A percentile compares a stretch with the other conserved stretches of the same genome.
Conservation (phyloP, 1,140 invertebrate genomes). For the Pemphigus obesinymphae region DNA sequence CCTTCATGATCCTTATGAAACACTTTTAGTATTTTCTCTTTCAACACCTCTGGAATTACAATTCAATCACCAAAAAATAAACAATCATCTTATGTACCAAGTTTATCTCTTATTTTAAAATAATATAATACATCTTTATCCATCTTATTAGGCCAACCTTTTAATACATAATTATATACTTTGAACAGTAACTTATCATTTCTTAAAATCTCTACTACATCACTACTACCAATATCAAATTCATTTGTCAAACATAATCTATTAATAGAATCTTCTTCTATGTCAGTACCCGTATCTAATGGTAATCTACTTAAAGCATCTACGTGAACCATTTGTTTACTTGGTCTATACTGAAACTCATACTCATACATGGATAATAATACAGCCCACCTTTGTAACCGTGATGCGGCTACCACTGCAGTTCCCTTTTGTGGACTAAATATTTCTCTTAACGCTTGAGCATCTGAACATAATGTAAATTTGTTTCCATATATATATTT, state of each 20-base stretch:
- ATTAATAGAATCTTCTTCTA: too few species aligned
- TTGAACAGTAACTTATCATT: not conserved
- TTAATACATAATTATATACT: not conserved
- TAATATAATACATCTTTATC: not conserved
- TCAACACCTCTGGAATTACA: too few species aligned
- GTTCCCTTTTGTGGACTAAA: too few species aligned
- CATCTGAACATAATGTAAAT: conserved; percentile 14
- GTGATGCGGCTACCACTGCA: not conserved
- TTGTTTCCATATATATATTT: conserved; percentile 49
- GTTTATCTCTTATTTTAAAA: not conserved
- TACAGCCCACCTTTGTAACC: not conserved
- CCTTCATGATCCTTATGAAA: too few species aligned
- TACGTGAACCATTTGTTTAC: not conserved
- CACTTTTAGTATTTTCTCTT: too few species aligned
- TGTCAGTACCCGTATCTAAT: too few species aligned
- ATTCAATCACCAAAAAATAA: too few species aligned
- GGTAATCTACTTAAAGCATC: not conserved
- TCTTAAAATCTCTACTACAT: not conserved
- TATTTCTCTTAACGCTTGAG: too few species aligned
- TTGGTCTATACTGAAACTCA: too few species aligned
- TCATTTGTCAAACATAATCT: not conserved
- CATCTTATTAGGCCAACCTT: not conserved
- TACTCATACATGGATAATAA: not conserved
- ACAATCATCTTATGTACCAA: too few species aligned
- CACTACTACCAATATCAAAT: not conserved